These are phyloP conservation scores for Pseudobourletiella spinata DNA, from an alignment of 1,140 invertebrate species.

Conservation along the genomic window DNA sequence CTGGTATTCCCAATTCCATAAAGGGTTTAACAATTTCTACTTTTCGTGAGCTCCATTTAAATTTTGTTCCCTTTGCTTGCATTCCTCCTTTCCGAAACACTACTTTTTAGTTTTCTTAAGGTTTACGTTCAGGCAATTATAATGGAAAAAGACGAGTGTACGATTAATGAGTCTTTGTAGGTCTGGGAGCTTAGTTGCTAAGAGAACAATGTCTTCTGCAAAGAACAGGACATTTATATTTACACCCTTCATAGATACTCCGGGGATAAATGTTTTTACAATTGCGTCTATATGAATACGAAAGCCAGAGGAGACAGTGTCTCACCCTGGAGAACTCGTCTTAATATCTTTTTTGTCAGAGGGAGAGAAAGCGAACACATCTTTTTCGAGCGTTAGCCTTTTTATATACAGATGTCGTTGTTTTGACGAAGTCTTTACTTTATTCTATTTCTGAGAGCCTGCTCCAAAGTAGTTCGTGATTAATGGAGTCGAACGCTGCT, in stretches of 20 bases:
- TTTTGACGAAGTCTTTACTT: slow-evolving; percentile 4
- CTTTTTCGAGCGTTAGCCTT: neutral
- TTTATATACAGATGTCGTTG: slow-evolving; percentile 7
- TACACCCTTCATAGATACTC: neutral
- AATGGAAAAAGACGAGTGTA: too few relatives aligned
- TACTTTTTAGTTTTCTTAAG: too few relatives aligned
- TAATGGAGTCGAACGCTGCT: slow-evolving; percentile 18
- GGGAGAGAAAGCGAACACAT: neutral
- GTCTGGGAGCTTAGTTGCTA: neutral
- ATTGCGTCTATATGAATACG: slow-evolving; percentile 14
- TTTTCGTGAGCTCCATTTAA: slow-evolving; percentile 2
- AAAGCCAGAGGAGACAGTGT: slow-evolving; percentile 11
- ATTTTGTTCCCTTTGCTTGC: slow-evolving; percentile 1
- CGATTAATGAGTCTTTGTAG: slow-evolving; percentile 19
- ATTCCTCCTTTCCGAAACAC: too few relatives aligned
- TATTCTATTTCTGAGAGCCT: slow-evolving; percentile 7
- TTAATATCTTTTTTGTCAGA: slow-evolving; percentile 5
- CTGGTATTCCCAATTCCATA: slow-evolving; percentile 13
- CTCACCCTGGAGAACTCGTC: slow-evolving; percentile 23
- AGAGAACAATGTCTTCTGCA: slow-evolving; percentile 19
- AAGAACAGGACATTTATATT: slow-evolving; percentile 15
- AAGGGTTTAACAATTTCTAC: slow-evolving; percentile 9
- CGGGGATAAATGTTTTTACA: neutral
- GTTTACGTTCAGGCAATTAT: too few relatives aligned
- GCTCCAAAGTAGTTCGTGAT: slow-evolving; percentile 12